A percentile compares a stretch with the other conserved stretches of the same genome.
Evolutionary conservation across 2,888 invertebrate genomes (phyloP).

Genomic region (Melitaea athalia): DNA sequence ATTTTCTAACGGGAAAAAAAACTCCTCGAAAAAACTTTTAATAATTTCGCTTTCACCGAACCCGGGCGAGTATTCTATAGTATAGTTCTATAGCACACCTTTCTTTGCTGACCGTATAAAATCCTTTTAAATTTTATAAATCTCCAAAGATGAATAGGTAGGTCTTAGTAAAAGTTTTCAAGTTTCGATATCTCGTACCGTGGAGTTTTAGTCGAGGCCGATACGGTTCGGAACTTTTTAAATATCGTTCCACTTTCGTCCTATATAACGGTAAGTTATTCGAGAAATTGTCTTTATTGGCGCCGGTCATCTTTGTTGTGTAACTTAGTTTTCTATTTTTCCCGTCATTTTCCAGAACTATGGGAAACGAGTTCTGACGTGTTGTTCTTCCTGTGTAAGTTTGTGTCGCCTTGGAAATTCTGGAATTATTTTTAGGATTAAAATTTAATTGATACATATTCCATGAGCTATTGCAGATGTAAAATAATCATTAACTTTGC

Average conservation of each 20-base stretch:
- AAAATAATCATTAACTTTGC: no score
- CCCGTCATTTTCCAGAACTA: neutral
- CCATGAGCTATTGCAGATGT: no score
- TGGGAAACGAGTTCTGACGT: neutral
- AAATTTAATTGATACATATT: no score
- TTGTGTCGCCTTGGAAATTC: neutral
- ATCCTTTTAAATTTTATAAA: conserved; percentile 28
- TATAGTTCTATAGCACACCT: conserved; percentile 7
- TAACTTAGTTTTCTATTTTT: neutral
- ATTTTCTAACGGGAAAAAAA: no score
- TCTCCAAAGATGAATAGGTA: conserved; percentile 25
- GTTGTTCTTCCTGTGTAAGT: neutral
- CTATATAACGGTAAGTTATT: conserved; percentile 18
- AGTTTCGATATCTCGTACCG: conserved; percentile 17
- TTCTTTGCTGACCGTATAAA: conserved; percentile 2
- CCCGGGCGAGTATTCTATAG: neutral
- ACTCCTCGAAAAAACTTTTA: neutral
- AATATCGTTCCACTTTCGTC: conserved; percentile 26
- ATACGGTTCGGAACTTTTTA: conserved; percentile 28
- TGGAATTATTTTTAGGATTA: neutral
- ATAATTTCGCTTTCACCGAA: neutral
- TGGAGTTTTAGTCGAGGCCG: conserved; percentile 17
- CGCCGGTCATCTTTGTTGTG: conserved; percentile 8
- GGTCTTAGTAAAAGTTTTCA: conserved; percentile 18
- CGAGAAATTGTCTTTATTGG: conserved; percentile 21